Evolutionary conservation across 2,113 vertebrate species (phyloP).

Genomic region (Lasiurus cinereus): DNA sequence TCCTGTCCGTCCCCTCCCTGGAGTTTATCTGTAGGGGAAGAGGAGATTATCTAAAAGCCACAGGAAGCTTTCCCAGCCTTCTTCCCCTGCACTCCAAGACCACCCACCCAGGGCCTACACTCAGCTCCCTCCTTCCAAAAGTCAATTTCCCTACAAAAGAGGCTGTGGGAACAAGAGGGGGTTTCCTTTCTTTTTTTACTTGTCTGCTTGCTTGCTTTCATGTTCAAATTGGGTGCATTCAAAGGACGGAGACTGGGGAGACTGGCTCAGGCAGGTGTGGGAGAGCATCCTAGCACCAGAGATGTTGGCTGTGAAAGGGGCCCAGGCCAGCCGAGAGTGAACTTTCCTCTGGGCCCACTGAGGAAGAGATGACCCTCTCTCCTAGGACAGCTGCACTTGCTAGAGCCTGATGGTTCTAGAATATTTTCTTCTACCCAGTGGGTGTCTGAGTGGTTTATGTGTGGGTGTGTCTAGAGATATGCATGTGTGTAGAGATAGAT

Average conservation of each 20-base stretch:
- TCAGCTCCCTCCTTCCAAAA: neutral
- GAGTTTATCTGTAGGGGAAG: neutral
- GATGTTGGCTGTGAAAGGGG: neutral
- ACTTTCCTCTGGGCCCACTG: neutral
- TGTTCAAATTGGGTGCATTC: neutral
- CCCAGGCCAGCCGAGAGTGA: too few relatives aligned
- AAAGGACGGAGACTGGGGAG: neutral
- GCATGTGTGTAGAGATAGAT: neutral
- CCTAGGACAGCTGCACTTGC: neutral
- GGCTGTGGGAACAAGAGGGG: neutral
- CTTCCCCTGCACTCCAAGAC: neutral
- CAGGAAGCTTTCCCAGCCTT: neutral
- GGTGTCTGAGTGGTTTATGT: neutral
- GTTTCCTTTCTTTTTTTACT: neutral
- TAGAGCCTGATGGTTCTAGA: neutral
- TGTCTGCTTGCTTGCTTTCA: neutral
- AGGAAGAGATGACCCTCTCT: neutral
- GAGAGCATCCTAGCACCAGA: neutral
- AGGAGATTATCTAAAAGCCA: conserved; percentile 3
- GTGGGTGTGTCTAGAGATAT: neutral
- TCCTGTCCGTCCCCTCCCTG: neutral
- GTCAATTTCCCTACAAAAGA: neutral
- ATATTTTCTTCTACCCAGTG: neutral
- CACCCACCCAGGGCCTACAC: conserved; percentile 2
- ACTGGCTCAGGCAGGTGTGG: neutral